A percentile compares a stretch with the other conserved stretches of the same genome.
These are phyloP conservation scores for Strix aluco DNA, from an alignment of 2,113 vertebrate species.

Conservation along the genomic window DNA sequence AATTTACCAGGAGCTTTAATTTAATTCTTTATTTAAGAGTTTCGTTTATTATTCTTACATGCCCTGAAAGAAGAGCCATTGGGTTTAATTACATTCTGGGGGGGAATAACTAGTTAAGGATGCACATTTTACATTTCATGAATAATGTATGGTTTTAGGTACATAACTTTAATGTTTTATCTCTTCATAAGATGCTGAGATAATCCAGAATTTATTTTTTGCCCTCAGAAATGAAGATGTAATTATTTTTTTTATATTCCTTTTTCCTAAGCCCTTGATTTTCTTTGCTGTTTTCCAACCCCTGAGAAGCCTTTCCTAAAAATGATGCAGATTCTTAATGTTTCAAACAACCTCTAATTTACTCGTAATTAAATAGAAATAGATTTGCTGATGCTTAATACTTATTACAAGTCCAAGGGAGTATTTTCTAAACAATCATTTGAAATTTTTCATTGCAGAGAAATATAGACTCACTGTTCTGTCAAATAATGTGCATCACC, in stretches of 20 bases:
- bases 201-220: not conserved
- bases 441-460: not conserved
- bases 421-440: not conserved
- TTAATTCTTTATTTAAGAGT: not conserved
- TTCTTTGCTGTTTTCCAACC: not conserved
- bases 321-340: not conserved
- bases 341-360: not conserved
- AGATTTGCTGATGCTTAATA: not conserved
- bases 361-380: not conserved
- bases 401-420: not conserved
- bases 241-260: not conserved
- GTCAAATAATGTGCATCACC: not conserved
- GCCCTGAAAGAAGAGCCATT: conserved; percentile 9
- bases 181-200: conserved; percentile 1
- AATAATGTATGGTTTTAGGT: conserved; percentile 32
- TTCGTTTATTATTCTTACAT: conserved; percentile 17
- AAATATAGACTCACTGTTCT: not conserved
- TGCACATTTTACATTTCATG: not conserved
- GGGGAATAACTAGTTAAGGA: conserved; percentile 14
- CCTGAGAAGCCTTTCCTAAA: not conserved
- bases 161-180: conserved; percentile 28
- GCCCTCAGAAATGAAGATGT: not conserved
- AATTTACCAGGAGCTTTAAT: not conserved
- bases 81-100: conserved; percentile 38
- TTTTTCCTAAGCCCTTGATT: not conserved